A percentile compares a stretch with the other conserved stretches of the same genome.
These are phyloP conservation scores for Amblyjoppa fuscipennis DNA, from an alignment of 2,888 invertebrate genomes.

Conservation along the genomic window DNA sequence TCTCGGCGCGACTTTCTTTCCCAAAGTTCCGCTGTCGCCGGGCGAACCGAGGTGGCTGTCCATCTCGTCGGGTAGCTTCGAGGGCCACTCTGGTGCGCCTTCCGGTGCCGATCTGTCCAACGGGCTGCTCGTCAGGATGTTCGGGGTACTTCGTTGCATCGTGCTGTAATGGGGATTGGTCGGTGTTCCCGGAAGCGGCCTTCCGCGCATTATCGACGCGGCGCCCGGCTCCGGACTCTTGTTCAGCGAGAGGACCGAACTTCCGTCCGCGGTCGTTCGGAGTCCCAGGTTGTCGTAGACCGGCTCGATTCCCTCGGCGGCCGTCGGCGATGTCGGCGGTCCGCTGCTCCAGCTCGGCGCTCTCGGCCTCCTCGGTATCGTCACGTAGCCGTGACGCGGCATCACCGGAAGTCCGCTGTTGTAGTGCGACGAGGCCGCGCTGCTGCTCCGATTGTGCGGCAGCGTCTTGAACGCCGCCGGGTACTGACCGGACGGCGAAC, in stretches of 20 bases:
- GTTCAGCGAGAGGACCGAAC: slow-evolving; percentile 92
- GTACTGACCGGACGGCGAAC: slow-evolving; percentile 82
- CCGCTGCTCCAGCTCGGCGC: slow-evolving; percentile 93
- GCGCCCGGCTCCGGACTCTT: slow-evolving; percentile 88
- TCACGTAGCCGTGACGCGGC: slow-evolving; percentile 93
- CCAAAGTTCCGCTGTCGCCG: slow-evolving; percentile 86
- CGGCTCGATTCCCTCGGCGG: slow-evolving; percentile 89
- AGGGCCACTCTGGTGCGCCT: slow-evolving; percentile 85
- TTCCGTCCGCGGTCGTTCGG: slow-evolving; percentile 95
- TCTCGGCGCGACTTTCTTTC: slow-evolving; percentile 91
- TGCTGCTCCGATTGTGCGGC: slow-evolving; percentile 89
- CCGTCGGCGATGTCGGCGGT: slow-evolving; percentile 86
- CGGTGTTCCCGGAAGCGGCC: slow-evolving; percentile 89
- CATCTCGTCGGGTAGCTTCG: slow-evolving; percentile 87
- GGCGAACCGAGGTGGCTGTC: slow-evolving; percentile 83
- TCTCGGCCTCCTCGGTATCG: slow-evolving; percentile 93
- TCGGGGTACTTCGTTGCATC: slow-evolving; percentile 79
- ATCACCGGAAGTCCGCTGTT: slow-evolving; percentile 88
- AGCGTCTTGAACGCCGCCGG: slow-evolving; percentile 91
- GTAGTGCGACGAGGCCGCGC: slow-evolving; percentile 81
- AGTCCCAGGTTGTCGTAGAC: slow-evolving; percentile 95
- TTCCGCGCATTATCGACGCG: slow-evolving; percentile 87
- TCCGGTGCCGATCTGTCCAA: slow-evolving; percentile 84
- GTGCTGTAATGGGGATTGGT: slow-evolving; percentile 76
- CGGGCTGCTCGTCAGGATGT: slow-evolving; percentile 76